Conservation (phyloP, 2,797 vertebrate species). For the Gambelia wislizenii region DNA sequence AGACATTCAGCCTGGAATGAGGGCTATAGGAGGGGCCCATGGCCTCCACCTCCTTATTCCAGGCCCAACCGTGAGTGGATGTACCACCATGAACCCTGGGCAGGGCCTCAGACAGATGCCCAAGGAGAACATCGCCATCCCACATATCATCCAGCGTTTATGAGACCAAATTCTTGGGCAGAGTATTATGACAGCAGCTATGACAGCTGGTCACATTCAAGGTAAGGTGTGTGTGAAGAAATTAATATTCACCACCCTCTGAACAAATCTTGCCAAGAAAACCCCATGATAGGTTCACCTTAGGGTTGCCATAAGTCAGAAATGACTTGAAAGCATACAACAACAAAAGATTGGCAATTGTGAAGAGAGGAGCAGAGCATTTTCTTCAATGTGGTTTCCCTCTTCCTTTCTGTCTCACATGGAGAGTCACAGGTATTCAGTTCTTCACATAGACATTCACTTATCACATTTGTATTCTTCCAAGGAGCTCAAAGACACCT, state of each 20-base stretch:
- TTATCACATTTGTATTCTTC: not conserved
- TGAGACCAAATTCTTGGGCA: not conserved
- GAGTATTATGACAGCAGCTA: conserved; percentile 27
- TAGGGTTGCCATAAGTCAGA: too few species aligned
- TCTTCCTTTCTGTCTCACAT: not conserved
- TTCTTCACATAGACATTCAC: not conserved
- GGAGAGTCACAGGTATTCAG: not conserved
- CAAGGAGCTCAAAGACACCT: not conserved
- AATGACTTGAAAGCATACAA: not conserved
- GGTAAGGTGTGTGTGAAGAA: conserved; percentile 63
- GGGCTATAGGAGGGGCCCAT: not conserved
- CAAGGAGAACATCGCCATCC: conserved; percentile 46
- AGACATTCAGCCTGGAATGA: not conserved
- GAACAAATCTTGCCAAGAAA: too few species aligned
- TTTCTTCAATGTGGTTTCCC: not conserved
- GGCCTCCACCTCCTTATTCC: not conserved
- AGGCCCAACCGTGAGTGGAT: conserved; percentile 48
- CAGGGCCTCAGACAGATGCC: conserved; percentile 44
- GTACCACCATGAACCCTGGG: not conserved
- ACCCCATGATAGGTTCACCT: too few species aligned
- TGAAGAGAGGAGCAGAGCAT: not conserved
- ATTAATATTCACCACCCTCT: not conserved
- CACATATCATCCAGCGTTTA: accelerated
- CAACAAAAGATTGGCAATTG: not conserved
- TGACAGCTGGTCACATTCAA: conserved; percentile 34